A percentile compares a stretch with the other conserved stretches of the same genome.
Conservation (phyloP, 2,888 invertebrate species). For the Pollenia labialis region DNA sequence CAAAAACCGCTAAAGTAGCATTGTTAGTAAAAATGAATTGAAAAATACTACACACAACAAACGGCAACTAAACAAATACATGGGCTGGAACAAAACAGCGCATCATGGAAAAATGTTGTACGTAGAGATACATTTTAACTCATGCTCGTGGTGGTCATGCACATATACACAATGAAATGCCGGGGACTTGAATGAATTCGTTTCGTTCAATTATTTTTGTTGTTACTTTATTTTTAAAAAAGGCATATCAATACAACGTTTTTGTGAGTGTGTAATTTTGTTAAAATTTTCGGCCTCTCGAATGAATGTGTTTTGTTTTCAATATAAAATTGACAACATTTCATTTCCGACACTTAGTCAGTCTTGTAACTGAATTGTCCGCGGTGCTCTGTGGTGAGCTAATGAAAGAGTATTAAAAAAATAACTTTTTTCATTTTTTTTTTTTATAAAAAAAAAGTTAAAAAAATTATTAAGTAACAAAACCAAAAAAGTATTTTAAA, state of each 20-base stretch:
- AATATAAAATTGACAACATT: constrained; percentile 78
- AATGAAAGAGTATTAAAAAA: constrained; percentile 29
- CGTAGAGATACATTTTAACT: constrained; percentile 11
- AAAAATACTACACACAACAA: not conserved
- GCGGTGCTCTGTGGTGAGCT: constrained; percentile 66
- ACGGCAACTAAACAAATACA: constrained; percentile 31
- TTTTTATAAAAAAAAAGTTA: constrained; percentile 2
- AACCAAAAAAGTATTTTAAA: constrained; percentile 32
- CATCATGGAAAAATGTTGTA: constrained; percentile 33
- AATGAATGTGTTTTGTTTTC: constrained; percentile 75
- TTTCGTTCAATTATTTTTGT: constrained; percentile 53
- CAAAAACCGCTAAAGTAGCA: constrained; percentile 13
- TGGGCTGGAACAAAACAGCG: constrained; percentile 27
- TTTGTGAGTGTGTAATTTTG: constrained; percentile 43
- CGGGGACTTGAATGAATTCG: constrained; percentile 64
- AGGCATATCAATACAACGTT: constrained; percentile 24
- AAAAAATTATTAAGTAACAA: constrained; percentile 66
- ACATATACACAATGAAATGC: constrained; percentile 27
- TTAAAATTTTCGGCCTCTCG: constrained; percentile 73
- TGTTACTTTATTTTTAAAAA: constrained; percentile 75
- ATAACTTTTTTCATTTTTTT: not conserved
- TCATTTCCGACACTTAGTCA: constrained; percentile 79
- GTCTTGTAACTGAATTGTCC: constrained; percentile 76
- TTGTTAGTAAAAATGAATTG: constrained; percentile 13
- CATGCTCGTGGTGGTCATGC: constrained; percentile 6